These are phyloP conservation scores for Alcis repandata DNA, from an alignment of 2,888 invertebrate genomes.

Conservation along the genomic window DNA sequence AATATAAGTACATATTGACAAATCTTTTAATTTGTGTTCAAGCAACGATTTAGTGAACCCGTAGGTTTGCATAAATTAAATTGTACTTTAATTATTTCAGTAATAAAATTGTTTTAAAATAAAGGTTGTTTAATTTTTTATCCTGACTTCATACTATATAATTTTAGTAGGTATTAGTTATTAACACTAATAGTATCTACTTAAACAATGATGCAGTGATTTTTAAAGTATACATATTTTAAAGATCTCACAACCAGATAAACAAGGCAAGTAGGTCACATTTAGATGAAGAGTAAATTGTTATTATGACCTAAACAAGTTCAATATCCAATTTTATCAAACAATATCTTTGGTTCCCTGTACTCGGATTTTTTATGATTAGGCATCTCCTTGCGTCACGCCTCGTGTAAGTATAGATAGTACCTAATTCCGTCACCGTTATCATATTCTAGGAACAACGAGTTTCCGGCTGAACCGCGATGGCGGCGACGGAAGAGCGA, in stretches of 20 bases:
- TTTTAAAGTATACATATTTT: too few relatives aligned
- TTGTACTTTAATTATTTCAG: constrained; percentile 40
- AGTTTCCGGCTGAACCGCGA: constrained; percentile 18
- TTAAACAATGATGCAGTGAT: too few relatives aligned
- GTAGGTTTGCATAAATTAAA: constrained; percentile 34
- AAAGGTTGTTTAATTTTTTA: constrained; percentile 11
- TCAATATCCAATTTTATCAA: background rate
- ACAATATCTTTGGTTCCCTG: too few relatives aligned
- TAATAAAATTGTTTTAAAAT: constrained; percentile 45
- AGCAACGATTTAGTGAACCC: constrained; percentile 29
- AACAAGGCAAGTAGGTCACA: too few relatives aligned
- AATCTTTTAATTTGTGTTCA: constrained; percentile 2
- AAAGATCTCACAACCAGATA: too few relatives aligned
- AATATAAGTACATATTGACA: background rate
- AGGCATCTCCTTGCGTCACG: background rate
- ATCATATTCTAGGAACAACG: constrained; percentile 34
- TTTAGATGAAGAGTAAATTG: too few relatives aligned
- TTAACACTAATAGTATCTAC: background rate
- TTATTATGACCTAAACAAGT: background rate
- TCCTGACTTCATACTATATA: background rate
- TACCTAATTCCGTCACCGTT: constrained; percentile 3
- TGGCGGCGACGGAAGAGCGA: constrained; percentile 90
- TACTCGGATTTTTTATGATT: background rate
- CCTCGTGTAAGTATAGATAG: background rate
- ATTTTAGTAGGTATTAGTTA: background rate